phyloP scores from a whole-genome alignment of 2,113 vertebrate genomes.

The Ochotona curzoniae region DNA sequence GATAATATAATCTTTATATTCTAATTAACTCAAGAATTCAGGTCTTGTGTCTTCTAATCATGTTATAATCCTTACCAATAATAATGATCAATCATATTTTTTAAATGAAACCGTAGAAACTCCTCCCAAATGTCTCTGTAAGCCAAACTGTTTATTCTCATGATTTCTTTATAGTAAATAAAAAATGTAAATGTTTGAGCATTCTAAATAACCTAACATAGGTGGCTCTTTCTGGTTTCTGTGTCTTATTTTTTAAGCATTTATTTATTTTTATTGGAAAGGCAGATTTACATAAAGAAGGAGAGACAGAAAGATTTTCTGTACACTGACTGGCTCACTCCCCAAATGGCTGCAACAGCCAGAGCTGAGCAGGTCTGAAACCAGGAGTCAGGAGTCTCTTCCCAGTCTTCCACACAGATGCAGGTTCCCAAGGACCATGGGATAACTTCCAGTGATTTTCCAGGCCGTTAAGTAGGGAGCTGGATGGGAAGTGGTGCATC shows the following conservation, averaged over 20 bases:
- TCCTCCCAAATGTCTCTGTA: constrained; percentile 41
- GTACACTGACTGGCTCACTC: too few relatives aligned
- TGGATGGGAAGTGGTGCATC: too few relatives aligned
- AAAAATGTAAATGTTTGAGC: constrained; percentile 37
- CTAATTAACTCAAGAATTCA: background rate
- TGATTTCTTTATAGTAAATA: background rate
- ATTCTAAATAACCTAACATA: background rate
- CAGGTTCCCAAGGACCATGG: too few relatives aligned
- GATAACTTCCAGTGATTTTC: too few relatives aligned
- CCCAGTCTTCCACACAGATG: too few relatives aligned
- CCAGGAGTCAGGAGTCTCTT: too few relatives aligned
- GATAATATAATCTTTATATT: background rate
- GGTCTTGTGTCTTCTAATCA: background rate
- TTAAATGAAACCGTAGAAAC: background rate
- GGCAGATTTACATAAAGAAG: too few relatives aligned
- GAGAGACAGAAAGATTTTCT: too few relatives aligned
- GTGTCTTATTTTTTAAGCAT: background rate
- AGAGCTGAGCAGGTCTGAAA: too few relatives aligned
- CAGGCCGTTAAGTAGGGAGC: too few relatives aligned
- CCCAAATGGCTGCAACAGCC: too few relatives aligned
- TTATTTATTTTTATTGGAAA: background rate
- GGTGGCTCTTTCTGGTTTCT: background rate
- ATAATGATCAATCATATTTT: background rate
- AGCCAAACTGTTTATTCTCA: background rate
- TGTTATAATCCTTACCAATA: constrained; percentile 8